These are phyloP conservation scores for Hydropsyche betteni DNA, from an alignment of 2,888 invertebrate species.

Conservation along the genomic window DNA sequence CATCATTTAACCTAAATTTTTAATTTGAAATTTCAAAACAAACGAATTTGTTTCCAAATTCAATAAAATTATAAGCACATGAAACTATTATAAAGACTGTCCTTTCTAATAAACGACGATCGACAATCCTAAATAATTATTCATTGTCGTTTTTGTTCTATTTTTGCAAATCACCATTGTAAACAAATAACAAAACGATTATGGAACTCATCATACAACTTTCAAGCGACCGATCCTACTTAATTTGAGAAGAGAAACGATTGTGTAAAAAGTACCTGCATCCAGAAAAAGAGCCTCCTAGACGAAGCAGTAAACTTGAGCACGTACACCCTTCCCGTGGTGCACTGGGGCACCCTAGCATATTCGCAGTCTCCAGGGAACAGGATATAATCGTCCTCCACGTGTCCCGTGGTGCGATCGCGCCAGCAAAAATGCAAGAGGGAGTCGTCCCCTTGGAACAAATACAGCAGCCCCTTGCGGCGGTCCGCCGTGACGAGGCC, in stretches of 20 bases:
- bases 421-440: slow-evolving; percentile 99
- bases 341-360: slow-evolving; percentile 92
- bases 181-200: too few species aligned
- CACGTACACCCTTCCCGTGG: slow-evolving; percentile 94
- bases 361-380: slow-evolving; percentile 99
- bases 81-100: too few species aligned
- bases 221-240: too few species aligned
- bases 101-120: too few species aligned
- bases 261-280: slow-evolving; percentile 75
- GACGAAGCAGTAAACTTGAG: slow-evolving; percentile 95
- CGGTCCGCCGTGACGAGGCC: slow-evolving; percentile 95
- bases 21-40: too few species aligned
- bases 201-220: too few species aligned
- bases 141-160: too few species aligned
- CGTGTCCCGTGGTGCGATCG: slow-evolving; percentile 89
- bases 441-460: slow-evolving; percentile 96
- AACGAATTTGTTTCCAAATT: too few species aligned
- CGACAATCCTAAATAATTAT: too few species aligned
- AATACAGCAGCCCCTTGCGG: slow-evolving; percentile 92
- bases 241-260: not conserved
- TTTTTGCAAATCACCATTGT: too few species aligned
- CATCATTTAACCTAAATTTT: too few species aligned
- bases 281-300: slow-evolving; percentile 96
- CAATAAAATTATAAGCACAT: too few species aligned
- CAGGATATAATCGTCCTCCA: slow-evolving; percentile 97